These are phyloP conservation scores for Monochamus alternatus DNA, from an alignment of 2,888 invertebrate genomes.

Conservation along the genomic window DNA sequence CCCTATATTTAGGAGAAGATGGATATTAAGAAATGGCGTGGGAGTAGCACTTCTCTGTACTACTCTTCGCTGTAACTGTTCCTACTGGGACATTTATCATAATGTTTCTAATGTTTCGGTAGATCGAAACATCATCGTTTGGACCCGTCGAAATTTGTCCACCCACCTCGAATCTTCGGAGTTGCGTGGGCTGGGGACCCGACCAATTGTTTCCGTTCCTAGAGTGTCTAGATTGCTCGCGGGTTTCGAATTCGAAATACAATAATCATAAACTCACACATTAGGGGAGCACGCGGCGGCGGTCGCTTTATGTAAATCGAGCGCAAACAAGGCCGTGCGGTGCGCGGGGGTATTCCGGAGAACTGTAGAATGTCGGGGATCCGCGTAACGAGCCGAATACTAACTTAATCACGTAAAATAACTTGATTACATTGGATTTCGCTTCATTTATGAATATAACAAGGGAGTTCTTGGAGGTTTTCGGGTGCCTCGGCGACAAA, in stretches of 20 bases:
- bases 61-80: too few relatives aligned
- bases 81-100: too few relatives aligned
- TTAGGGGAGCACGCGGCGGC: conserved; percentile 53
- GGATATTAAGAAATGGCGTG: too few relatives aligned
- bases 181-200: background rate
- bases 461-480: conserved; percentile 6
- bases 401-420: conserved; percentile 59
- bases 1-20: too few relatives aligned
- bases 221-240: background rate
- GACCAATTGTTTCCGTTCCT: background rate
- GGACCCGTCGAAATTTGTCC: too few relatives aligned
- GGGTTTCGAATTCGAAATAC: conserved; percentile 30
- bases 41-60: too few relatives aligned
- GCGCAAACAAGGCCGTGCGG: conserved; percentile 61
- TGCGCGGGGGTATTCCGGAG: conserved; percentile 59
- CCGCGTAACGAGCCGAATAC: conserved; percentile 62
- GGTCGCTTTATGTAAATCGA: conserved; percentile 63
- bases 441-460: conserved; percentile 50
- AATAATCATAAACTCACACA: conserved; percentile 44
- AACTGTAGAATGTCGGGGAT: conserved; percentile 60
- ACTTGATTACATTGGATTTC: conserved; percentile 31
- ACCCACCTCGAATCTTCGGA: too few relatives aligned
- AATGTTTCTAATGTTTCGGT: too few relatives aligned
- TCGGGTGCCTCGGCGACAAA: background rate
- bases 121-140: too few relatives aligned